Conservation (phyloP, 2,888 invertebrate genomes). For the Cheilosia impressa region DNA sequence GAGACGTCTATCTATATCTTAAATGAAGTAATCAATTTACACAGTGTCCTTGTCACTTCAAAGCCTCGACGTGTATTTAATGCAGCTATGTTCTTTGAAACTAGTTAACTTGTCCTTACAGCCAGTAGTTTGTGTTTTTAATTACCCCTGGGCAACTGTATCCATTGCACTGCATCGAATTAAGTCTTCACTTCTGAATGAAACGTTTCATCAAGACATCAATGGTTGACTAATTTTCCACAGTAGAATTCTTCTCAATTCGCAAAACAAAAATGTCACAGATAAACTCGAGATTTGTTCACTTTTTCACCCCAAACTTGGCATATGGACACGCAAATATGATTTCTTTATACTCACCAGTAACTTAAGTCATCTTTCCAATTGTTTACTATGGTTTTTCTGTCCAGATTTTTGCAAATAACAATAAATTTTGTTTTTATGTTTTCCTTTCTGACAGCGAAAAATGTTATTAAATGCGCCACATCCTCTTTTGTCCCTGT, state of each 20-base stretch:
- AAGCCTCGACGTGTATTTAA: no score
- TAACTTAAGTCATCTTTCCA: background rate
- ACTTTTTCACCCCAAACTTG: background rate
- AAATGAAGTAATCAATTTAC: no score
- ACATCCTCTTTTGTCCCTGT: slow-evolving; percentile 18
- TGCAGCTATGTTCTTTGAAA: no score
- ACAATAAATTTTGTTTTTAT: background rate
- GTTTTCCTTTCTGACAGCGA: slow-evolving; percentile 6
- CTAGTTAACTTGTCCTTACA: no score
- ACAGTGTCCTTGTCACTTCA: no score
- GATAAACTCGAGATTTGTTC: background rate
- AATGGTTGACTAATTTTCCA: background rate
- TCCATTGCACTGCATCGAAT: no score
- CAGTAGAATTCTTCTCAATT: background rate
- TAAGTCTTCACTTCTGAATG: background rate
- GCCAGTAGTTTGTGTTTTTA: no score
- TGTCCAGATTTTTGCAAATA: background rate
- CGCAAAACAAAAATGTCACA: background rate
- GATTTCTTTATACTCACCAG: slow-evolving; percentile 9
- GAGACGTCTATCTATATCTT: no score
- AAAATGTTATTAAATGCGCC: slow-evolving; percentile 19
- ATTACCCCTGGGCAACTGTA: no score
- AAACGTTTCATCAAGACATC: background rate
- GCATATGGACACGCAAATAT: background rate
- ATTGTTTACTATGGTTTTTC: background rate